Conservation (phyloP, 2,888 invertebrate genomes). For the Plagodis dolabraria region DNA sequence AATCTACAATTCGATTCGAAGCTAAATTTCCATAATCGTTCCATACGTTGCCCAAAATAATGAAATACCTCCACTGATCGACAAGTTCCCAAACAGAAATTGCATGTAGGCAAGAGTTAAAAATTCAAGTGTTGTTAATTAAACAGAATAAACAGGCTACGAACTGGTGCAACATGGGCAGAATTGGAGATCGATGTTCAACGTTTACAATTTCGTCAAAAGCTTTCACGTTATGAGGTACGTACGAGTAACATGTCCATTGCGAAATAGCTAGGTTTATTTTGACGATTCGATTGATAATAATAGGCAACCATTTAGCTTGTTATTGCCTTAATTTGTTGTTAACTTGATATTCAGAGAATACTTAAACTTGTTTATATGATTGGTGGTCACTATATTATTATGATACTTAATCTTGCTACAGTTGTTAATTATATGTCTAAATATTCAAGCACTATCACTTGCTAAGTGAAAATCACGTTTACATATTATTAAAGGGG, state of each 20-base stretch:
- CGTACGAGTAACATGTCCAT: background rate
- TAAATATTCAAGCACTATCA: too few relatives aligned
- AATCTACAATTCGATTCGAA: constrained; percentile 2
- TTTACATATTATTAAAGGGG: too few relatives aligned
- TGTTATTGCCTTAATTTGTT: background rate
- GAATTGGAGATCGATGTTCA: constrained; percentile 14
- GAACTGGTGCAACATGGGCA: constrained; percentile 24
- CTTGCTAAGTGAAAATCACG: too few relatives aligned
- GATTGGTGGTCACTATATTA: too few relatives aligned
- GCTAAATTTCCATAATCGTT: background rate
- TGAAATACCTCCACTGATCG: background rate
- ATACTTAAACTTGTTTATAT: too few relatives aligned
- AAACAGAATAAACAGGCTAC: constrained; percentile 21
- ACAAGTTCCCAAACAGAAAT: constrained; percentile 2
- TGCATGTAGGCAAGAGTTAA: constrained; percentile 13
- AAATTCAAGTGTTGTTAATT: constrained; percentile 36
- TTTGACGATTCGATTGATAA: constrained; percentile 17
- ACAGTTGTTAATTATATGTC: too few relatives aligned
- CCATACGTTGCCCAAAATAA: constrained; percentile 3
- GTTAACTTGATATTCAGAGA: background rate
- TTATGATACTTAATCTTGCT: too few relatives aligned
- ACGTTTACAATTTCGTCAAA: constrained; percentile 18
- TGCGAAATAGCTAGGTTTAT: constrained; percentile 18
- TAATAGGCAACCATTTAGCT: constrained; percentile 7
- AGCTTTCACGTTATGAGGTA: constrained; percentile 4